A percentile compares a stretch with the other conserved stretches of the same genome.
Conservation (phyloP, 92 coral and sea anemone genomes). For the Actinostola sp. region DNA sequence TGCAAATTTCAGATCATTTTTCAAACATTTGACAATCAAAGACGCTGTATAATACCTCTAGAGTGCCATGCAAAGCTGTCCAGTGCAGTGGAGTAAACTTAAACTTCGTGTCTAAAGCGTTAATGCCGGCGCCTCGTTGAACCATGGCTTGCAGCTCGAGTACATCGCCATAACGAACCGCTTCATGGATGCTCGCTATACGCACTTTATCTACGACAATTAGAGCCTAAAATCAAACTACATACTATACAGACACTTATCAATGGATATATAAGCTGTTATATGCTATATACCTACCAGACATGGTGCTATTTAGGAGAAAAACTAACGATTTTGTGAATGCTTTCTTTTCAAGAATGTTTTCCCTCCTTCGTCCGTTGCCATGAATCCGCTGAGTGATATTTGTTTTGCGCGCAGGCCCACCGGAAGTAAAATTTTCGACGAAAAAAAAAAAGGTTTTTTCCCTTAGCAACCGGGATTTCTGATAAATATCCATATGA, state of each 20-base stretch:
- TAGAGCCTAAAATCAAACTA: background rate
- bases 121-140: constrained; percentile 96
- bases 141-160: constrained; percentile 97
- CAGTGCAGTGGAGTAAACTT: constrained; percentile 98
- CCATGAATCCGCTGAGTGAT: constrained; percentile 39
- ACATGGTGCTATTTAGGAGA: constrained; percentile 13
- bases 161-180: constrained; percentile 96
- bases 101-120: constrained; percentile 84
- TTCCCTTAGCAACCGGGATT: too few species aligned
- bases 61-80: constrained; percentile 92
- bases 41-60: constrained; percentile 66
- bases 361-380: constrained; percentile 31
- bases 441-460: background rate
- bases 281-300: constrained; percentile 9
- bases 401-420: constrained; percentile 17
- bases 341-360: constrained; percentile 18
- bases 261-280: background rate
- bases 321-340: background rate
- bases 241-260: background rate
- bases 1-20: background rate
- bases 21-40: background rate
- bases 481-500: too few species aligned
- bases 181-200: constrained; percentile 89
- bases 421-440: constrained; percentile 25
- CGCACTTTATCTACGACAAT: constrained; percentile 77